Base-by-base conservation (phyloP, 2,888 invertebrate species). In the Lamellibrachia satsuma region DNA sequence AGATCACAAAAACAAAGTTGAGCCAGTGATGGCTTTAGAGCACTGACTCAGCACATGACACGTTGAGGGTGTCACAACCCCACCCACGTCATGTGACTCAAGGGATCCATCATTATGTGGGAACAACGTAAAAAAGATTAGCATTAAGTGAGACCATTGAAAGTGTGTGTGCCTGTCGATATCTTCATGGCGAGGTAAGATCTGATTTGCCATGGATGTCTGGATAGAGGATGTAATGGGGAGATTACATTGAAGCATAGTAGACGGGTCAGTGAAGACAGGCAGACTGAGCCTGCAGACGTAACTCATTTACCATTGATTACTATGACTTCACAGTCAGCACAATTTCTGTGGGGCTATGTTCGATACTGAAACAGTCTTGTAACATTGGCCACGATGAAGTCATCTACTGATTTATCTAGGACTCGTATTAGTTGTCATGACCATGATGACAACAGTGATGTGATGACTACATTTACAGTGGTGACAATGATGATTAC, bases 51-150 rank as follows among this genome's bases (percentile, higher is more conserved):
- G 39, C 39, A 39, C 39, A 39, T 39, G 39, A 75, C 75, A 75
- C 75, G 15, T 15, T 57, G 57, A 6, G 22, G 75, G 75, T 75
- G 75, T 75, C 22, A 22, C 75, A 75, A 75, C n/a, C 75, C 75
- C 75, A 75, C 75, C 75, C 75, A 75, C 75, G 22, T 75, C 75
- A 75, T 75, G 75, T 75, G 75, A 75, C 75, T 22, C 75, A 75
- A 22, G 75, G 75, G 75, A 75, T 22, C 75, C 15, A n/a, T 75
- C 75, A 75, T 75, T 15, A 75, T 75, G 22, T 75, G n/a, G 75
- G 75, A 15, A n/a, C 22, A 11, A 22, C n/a, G 75, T 75, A 75
- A 75, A 75, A 75, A 75, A 75, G 75, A 75, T 75, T 75, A 75
- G n/a, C 75, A 4, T 15, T 75, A 75, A 75, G n/a, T 15, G 75